Evolutionary conservation across 2,113 vertebrate species (phyloP).

Genomic region (Oncorhynchus kisutch): DNA sequence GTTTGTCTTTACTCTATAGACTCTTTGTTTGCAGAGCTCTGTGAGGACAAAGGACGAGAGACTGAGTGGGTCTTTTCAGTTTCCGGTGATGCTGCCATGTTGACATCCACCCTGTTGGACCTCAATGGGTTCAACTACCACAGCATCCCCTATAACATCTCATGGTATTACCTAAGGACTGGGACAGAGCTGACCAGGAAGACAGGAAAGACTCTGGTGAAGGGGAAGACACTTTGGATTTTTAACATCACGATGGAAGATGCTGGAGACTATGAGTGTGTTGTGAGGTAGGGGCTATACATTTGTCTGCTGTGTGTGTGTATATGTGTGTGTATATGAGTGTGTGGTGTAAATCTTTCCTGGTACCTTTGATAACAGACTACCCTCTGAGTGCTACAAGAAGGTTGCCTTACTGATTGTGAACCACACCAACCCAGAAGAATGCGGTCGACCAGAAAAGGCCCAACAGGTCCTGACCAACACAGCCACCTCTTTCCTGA

Average conservation of each 20-base stretch:
- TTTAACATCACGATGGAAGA: constrained; percentile 72
- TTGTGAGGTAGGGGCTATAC: constrained; percentile 67
- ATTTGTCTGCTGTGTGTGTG: no score
- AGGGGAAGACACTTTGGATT: constrained; percentile 77
- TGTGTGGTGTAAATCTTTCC: not conserved
- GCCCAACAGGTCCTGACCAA: not conserved
- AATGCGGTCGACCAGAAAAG: constrained; percentile 37
- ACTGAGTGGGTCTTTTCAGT: constrained; percentile 59
- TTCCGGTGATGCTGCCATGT: constrained; percentile 57
- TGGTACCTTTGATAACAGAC: constrained; percentile 50
- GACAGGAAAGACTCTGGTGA: constrained; percentile 72
- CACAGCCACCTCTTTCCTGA: constrained; percentile 52
- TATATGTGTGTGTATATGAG: not conserved
- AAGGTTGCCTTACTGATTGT: constrained; percentile 55
- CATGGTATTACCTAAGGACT: constrained; percentile 74
- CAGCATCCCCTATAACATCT: constrained; percentile 63
- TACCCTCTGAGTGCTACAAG: constrained; percentile 49
- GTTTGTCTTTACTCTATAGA: no score
- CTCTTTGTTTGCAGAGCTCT: constrained; percentile 54
- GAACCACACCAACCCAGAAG: not conserved
- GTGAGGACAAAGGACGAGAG: constrained; percentile 35
- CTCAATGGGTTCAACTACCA: constrained; percentile 22
- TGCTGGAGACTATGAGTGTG: constrained; percentile 75
- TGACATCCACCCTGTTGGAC: constrained; percentile 56
- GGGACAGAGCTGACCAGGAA: constrained; percentile 65